Percentiles rank a stretch among this genome's conserved stretches.
Conservation (phyloP, 2,797 vertebrate species). For the Lepus townsendii region DNA sequence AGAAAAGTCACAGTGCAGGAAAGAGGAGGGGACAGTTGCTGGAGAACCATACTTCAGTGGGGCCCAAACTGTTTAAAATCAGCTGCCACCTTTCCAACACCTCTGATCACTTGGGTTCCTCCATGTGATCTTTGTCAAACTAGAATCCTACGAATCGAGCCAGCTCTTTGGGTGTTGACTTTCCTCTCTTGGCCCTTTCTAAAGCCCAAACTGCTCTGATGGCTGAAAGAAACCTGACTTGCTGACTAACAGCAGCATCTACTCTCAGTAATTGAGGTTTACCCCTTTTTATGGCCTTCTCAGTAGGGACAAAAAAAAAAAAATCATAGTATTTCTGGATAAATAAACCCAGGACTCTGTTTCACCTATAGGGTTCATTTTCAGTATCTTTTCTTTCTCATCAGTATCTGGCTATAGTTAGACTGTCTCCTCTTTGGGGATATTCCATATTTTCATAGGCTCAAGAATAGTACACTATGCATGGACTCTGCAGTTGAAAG, state of each 20-base stretch:
- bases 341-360: background rate
- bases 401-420: background rate
- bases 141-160: background rate
- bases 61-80: background rate
- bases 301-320: background rate
- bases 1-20: background rate
- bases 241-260: background rate
- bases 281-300: background rate
- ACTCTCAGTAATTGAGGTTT: background rate
- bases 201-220: background rate
- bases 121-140: background rate
- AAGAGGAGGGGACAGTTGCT: background rate
- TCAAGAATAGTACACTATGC: background rate
- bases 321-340: background rate
- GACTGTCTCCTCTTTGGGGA: background rate
- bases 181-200: conserved; percentile 2
- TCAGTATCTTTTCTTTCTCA: background rate
- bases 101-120: background rate
- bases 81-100: background rate
- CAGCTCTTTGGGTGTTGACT: background rate
- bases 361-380: background rate
- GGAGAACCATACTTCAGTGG: background rate
- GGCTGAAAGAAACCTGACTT: background rate
- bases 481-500: background rate
- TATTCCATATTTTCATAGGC: background rate